These are phyloP conservation scores for Galemys pyrenaicus DNA, from an alignment of 2,113 vertebrate species.

Conservation along the genomic window DNA sequence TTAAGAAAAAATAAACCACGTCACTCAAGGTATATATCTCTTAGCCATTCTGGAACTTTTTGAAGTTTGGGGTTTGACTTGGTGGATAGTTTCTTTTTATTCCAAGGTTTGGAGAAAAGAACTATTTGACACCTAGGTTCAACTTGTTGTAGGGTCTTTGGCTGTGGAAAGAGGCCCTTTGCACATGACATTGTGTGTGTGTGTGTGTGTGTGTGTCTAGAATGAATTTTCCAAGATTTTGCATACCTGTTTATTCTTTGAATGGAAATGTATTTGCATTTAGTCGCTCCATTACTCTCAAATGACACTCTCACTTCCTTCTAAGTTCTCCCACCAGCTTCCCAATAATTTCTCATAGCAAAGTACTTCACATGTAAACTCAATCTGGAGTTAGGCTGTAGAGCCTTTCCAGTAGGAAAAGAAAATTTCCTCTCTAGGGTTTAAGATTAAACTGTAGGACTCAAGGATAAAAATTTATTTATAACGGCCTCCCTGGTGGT, in stretches of 20 bases:
- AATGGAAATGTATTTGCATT: not conserved
- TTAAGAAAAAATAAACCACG: not conserved
- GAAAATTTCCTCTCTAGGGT: conserved; percentile 51
- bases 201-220: not conserved
- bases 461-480: not conserved
- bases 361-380: not conserved
- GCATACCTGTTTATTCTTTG: not conserved
- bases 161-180: not conserved
- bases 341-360: not conserved
- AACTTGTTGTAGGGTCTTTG: not conserved
- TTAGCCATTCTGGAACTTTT: not conserved
- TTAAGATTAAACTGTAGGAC: conserved; percentile 56
- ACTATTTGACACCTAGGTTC: not conserved
- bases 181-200: not conserved
- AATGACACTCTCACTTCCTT: not conserved
- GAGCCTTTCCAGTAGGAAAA: not conserved
- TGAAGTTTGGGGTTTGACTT: not conserved
- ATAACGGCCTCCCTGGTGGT: no score
- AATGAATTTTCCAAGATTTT: not conserved
- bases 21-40: not conserved
- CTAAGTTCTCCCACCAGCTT: not conserved
- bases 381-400: not conserved
- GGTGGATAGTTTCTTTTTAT: not conserved
- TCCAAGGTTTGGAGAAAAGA: not conserved
- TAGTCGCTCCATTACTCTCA: not conserved